phyloP scores from a whole-genome alignment of 37 sponge, comb jelly and placozoan species.

The Agelas oroides region DNA sequence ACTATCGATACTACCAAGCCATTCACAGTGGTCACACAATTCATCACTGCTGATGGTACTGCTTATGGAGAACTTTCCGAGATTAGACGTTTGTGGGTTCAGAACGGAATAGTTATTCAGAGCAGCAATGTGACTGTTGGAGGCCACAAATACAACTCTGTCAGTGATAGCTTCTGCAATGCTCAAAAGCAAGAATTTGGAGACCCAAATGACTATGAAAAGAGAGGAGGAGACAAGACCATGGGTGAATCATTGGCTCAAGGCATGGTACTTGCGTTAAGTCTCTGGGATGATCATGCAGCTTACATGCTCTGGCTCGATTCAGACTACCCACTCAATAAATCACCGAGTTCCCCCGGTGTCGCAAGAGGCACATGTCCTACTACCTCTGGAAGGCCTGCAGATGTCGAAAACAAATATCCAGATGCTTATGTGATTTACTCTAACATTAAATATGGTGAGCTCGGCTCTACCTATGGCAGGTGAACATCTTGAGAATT shows the following conservation, averaged over 20 bases:
- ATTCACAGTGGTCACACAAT: slow-evolving; percentile 54
- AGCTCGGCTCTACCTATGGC: slow-evolving; percentile 9
- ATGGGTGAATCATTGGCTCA: slow-evolving; percentile 16
- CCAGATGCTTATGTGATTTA: slow-evolving; percentile 44
- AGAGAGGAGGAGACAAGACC: slow-evolving; percentile 39
- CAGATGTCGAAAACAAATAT: slow-evolving; percentile 16
- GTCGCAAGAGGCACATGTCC: slow-evolving; percentile 33
- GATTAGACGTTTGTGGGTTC: slow-evolving; percentile 40
- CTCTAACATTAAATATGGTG: slow-evolving; percentile 43
- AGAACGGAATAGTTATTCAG: slow-evolving; percentile 39
- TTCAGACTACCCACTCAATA: slow-evolving; percentile 28
- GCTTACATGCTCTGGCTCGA: slow-evolving; percentile 46
- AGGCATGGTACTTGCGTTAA: slow-evolving; percentile 38
- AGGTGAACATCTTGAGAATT: not conserved
- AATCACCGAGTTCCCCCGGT: slow-evolving; percentile 17
- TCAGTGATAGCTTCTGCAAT: slow-evolving; percentile 47
- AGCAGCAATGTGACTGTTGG: slow-evolving; percentile 38
- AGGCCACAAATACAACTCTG: slow-evolving; percentile 17
- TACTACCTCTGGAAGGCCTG: slow-evolving; percentile 20
- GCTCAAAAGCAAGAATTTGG: slow-evolving; percentile 43
- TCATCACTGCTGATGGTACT: slow-evolving; percentile 37
- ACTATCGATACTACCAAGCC: slow-evolving; percentile 35
- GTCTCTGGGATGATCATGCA: slow-evolving; percentile 49
- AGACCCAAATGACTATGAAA: slow-evolving; percentile 37
- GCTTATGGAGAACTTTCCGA: slow-evolving; percentile 46